Evolutionary conservation across 2,888 invertebrate species (phyloP), one percentile per base, ranked within the genome.

Genomic region (Hyposoter dolosus): DNA sequence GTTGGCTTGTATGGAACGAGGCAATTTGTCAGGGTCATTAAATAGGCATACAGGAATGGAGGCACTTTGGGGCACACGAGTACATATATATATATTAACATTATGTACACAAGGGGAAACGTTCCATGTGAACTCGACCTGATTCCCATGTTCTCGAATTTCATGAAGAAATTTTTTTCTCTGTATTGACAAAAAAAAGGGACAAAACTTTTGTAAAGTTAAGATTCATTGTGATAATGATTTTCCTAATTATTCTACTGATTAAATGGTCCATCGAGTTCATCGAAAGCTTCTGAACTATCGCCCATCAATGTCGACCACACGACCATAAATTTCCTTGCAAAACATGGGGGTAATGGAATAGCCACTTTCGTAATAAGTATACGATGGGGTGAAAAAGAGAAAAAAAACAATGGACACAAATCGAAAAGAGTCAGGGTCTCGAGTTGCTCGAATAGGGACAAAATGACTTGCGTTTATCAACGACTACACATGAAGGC

Each of bases 1-100:
- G 47, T 32, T 17, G 32, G 17, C 47, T 6, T 28, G 47, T 63
- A 45, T 63, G 28, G 35, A 35, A 53, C 15, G 53, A 66, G 69
- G 60, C 77, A 78, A 68, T 78, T 83, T 56, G 78, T 66, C 19
- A 15, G 53, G 66, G 53, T 78, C 53, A 72, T 83, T 72, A 78
- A 83, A 74, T 83, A 83, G 19, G 63, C 66, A 83, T 78, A 53
- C 45, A 68, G 35, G 35, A 78, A 77, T 60, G 69, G 47, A 63
- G 45, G 53, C 45, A 74, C 47, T 68, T 15, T 43, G 45, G 63
- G 60, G 35, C 63, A n/a, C 50, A 69, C 4, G 74, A 40, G 50
- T 65, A 50, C 65, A 56, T 40, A 32, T 71, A 56, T 40, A 32
- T 71, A 63, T 60, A 71, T 45, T 63, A 23, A 45, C 76, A 9